A percentile compares a stretch with the other conserved stretches of the same genome.
Conservation (phyloP, 1,140 invertebrate genomes). For the Phocides pigmalion region DNA sequence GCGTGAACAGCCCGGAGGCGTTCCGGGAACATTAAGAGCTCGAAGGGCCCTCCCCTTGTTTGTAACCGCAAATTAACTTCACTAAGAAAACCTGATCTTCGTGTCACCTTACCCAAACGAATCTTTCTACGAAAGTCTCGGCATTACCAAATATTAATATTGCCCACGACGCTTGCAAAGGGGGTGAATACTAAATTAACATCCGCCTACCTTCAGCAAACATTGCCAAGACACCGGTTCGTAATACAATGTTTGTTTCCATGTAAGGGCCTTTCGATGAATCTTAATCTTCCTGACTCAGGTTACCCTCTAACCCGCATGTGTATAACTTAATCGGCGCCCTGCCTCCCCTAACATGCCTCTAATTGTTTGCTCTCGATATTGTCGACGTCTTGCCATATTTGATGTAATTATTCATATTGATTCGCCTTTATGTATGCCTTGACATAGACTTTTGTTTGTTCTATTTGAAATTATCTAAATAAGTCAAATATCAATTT, state of each 20-base stretch:
- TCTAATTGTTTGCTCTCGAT: conserved; percentile 82
- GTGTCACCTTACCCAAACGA: conserved; percentile 38
- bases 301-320: conserved; percentile 80
- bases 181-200: conserved; percentile 81
- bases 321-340: conserved; percentile 80
- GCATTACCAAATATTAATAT: conserved; percentile 73
- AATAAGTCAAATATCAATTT: too few relatives aligned
- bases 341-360: conserved; percentile 64
- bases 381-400: conserved; percentile 65
- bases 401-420: conserved; percentile 37
- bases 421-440: conserved; percentile 45
- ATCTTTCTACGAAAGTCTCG: conserved; percentile 48
- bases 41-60: conserved; percentile 66
- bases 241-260: conserved; percentile 80
- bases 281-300: conserved; percentile 82
- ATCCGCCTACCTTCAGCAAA: conserved; percentile 77
- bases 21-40: conserved; percentile 65
- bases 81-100: conserved; percentile 63
- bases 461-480: too few relatives aligned
- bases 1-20: conserved; percentile 66
- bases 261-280: conserved; percentile 80
- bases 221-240: conserved; percentile 74
- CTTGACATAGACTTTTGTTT: conserved; percentile 43
- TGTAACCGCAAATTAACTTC: conserved; percentile 74
- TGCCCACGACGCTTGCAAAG: conserved; percentile 51